A percentile compares a stretch with the other conserved stretches of the same genome.
These are phyloP conservation scores for Podarcis lilfordi DNA, from an alignment of 2,797 vertebrate species.

Conservation along the genomic window DNA sequence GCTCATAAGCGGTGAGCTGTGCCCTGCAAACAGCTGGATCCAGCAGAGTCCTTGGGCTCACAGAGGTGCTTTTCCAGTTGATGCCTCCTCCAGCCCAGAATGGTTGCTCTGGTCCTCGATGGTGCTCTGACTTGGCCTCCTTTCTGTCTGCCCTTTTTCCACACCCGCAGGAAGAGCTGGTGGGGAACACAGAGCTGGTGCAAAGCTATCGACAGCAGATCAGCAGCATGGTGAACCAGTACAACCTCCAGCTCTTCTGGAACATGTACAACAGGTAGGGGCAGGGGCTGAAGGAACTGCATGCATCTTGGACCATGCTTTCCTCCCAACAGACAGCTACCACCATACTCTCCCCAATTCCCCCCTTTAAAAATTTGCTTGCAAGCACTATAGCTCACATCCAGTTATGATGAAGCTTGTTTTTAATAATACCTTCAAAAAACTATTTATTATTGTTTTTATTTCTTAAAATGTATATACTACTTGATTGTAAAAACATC, in stretches of 20 bases:
- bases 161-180: slow-evolving; percentile 88
- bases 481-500: too few species aligned
- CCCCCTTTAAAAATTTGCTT: not conserved
- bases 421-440: too few species aligned
- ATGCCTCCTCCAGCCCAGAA: not conserved
- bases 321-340: not conserved
- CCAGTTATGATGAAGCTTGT: too few species aligned
- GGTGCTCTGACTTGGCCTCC: fast-evolving
- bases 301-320: not conserved
- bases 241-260: slow-evolving; percentile 98
- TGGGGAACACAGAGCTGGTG: slow-evolving; percentile 94
- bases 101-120: fast-evolving
- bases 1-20: not conserved
- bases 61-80: not conserved
- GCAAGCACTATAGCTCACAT: not conserved
- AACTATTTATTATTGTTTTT: too few species aligned
- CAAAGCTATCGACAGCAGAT: slow-evolving; percentile 97
- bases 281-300: not conserved
- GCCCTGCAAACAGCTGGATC: not conserved
- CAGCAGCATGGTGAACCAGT: slow-evolving; percentile 90
- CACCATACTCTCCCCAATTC: not conserved
- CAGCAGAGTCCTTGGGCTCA: not conserved
- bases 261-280: slow-evolving; percentile 96
- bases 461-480: too few species aligned
- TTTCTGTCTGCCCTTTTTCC: fast-evolving